These are phyloP conservation scores for Umimayanthus kanabou DNA, from an alignment of 92 coral and sea anemone genomes.

Conservation along the genomic window DNA sequence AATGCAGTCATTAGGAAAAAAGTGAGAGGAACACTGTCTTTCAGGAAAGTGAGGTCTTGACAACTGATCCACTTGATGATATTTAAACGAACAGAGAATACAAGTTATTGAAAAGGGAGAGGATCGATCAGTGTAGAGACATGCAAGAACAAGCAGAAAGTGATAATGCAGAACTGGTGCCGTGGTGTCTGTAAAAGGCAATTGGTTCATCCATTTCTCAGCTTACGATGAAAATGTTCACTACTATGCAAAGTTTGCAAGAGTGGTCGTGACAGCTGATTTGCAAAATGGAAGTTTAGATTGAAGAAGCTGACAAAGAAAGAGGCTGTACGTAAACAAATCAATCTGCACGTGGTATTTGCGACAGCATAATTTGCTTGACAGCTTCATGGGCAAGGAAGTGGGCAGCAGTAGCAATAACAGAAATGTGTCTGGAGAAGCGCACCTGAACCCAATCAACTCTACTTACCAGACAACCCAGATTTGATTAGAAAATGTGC, in stretches of 20 bases:
- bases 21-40: constrained; percentile 41
- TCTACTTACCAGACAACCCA: constrained; percentile 56
- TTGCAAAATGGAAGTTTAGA: constrained; percentile 46
- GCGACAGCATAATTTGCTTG: constrained; percentile 21
- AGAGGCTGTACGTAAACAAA: constrained; percentile 46
- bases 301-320: constrained; percentile 53
- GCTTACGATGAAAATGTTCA: constrained; percentile 59
- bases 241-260: constrained; percentile 52
- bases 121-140: too few relatives aligned
- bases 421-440: not conserved
- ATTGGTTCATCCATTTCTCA: constrained; percentile 58
- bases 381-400: not conserved
- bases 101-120: too few relatives aligned
- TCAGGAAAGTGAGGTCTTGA: constrained; percentile 24
- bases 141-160: not conserved
- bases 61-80: constrained; percentile 28
- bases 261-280: constrained; percentile 57
- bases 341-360: constrained; percentile 54
- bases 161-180: constrained; percentile 8
- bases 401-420: not conserved
- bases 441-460: not conserved
- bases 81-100: not conserved
- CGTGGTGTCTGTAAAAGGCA: constrained; percentile 32
- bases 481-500: constrained; percentile 46
- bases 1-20: constrained; percentile 45